Evolutionary conservation across 2,113 vertebrate genomes (phyloP), one percentile per base, ranked within the genome.

Genomic region (Callionymus lyra): DNA sequence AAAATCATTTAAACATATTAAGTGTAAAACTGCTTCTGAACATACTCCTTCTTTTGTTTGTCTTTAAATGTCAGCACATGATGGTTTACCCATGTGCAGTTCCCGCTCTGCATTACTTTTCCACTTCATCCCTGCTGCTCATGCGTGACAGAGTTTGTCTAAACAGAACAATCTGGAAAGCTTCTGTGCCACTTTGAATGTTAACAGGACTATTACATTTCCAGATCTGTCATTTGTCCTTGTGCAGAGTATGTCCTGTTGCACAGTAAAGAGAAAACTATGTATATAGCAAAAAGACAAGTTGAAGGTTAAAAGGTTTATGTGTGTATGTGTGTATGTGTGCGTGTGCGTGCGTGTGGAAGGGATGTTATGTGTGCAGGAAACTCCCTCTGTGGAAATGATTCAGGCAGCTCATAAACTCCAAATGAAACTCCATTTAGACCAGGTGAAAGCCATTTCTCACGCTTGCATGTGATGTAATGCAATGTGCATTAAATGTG

Each of bases 161-260:
- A 68, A 82, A 78, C 67, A 70, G 53, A 55, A 65, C 71, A 72
- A 77, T 74, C 74, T 77, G 79, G 76, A 77, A 72, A 53, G 41
- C 64, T 51, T 77, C 76, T 69, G 44, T 31, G 8, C 12, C 34
- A 46, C 41, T 12, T 43, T 60, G 72, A 74, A 77, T 56, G 70
- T 63, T 68, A 80, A 74, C 65, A 52, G 60, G 74, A 72, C 75
- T 41, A 16, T 50, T 72, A 72, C 66, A 71, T 72, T 64, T 45
- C 48, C 52, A 39, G 62, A 61, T 44, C 36, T 39, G 36, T 36
- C 32, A 16, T 10, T 12, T 6, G 6, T 35, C 33, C 17, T 31
- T 45, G 44, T 51, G 49, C 41, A 31, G 32, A 17, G 33, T 34
- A 31, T 12, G 16, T 12, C 12, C 13, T 10, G 14, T 27, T 27